Conservation (phyloP, 2,113 vertebrate species). For the Malurus elegans region DNA sequence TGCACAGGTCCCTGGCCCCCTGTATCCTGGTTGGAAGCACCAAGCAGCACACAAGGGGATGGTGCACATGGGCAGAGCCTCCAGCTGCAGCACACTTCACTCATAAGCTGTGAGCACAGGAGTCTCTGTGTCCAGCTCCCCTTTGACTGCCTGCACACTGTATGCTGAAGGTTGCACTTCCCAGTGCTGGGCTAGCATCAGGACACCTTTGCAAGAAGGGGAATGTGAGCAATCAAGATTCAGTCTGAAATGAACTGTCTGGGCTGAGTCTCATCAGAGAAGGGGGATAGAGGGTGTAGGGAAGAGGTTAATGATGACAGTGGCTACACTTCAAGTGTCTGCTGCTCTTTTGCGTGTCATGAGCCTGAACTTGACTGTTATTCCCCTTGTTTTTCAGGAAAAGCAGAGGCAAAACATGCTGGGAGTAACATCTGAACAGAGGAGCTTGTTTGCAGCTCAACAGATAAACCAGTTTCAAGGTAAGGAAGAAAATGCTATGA, state of each 20-base stretch:
- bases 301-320: not conserved
- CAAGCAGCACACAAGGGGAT: not conserved
- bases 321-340: not conserved
- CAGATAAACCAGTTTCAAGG: constrained; percentile 84
- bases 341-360: not conserved
- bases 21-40: not conserved
- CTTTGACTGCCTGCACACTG: not conserved
- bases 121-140: not conserved
- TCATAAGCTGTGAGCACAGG: not conserved
- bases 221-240: not conserved
- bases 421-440: constrained; percentile 74
- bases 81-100: not conserved
- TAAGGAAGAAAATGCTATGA: constrained; percentile 54
- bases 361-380: not conserved
- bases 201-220: not conserved
- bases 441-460: constrained; percentile 68
- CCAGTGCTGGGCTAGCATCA: not conserved
- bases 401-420: constrained; percentile 80
- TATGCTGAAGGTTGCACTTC: not conserved
- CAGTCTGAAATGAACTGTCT: not conserved
- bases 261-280: not conserved
- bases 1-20: not conserved
- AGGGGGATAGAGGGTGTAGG: not conserved
- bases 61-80: not conserved
- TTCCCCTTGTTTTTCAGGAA: constrained; percentile 73